Evolutionary conservation across 1,140 invertebrate genomes (phyloP), one percentile per base, ranked within the genome.

Genomic region (Delia radicum): DNA sequence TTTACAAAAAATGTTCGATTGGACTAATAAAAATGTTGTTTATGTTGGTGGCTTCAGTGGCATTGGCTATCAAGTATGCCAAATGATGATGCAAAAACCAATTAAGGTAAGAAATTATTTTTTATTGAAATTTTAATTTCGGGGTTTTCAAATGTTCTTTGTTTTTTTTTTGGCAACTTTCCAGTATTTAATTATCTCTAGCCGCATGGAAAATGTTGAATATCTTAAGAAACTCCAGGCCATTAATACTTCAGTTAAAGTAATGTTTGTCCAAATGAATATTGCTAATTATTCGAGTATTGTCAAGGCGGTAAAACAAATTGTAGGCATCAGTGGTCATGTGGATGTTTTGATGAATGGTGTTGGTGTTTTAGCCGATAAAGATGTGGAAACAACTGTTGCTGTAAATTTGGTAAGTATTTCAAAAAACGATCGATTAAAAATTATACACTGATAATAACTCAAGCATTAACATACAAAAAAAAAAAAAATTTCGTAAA

Each of bases 201-300:
- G 80, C 26, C 79, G 81, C 74, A 81, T 85, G 81, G 83, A 85
- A 76, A 85, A 85, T 71, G 75, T 81, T 29, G 81, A 85, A 73
- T 81, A 82, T 79, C 76, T 85, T 65, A 78, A 82, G 73, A 82
- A 83, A 28, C 74, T 85, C 26, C 83, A 85, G 75, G 79, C 78
- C 0, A 75, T 80, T 8, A 80, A 81, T 71, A 67, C 78, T 10
- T 76, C 55, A 3, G 79, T 80, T 0, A 80, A 84, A 26, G 73
- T 84, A 0, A 27, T 79, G 2, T 85, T 82, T 67, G 77, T 81
- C 75, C 82, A 80, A 29, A 78, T 84, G 61, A 80, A 85, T 71
- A 77, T 85, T 6, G 82, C 81, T 77, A 80, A 85, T 6, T 79
- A 75, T 26, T 1, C 42, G n/a, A 80, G 76, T 26, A 85, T 85